Percentiles rank a stretch among this genome's conserved stretches.
These are phyloP conservation scores for Dendronephthya gigantea DNA, from an alignment of 64 coral and sea anemone species.

Conservation along the genomic window DNA sequence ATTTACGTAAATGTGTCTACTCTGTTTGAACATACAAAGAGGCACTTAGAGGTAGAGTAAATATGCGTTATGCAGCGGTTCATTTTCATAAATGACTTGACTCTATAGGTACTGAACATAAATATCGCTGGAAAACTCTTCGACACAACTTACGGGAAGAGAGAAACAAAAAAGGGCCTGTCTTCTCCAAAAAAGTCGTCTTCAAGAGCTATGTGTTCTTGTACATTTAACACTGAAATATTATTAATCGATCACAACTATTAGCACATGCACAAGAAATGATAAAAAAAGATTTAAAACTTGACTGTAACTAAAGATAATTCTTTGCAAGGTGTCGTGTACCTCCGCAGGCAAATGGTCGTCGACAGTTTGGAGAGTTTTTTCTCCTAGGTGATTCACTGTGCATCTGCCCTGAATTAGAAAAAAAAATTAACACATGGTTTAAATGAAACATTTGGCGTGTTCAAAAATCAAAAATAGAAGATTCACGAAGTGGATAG, in stretches of 20 bases:
- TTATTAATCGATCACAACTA: neutral
- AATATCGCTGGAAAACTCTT: too few relatives aligned
- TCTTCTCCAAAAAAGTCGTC: neutral
- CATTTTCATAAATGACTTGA: too few relatives aligned
- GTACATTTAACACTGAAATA: neutral
- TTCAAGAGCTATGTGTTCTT: neutral
- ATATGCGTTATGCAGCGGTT: too few relatives aligned
- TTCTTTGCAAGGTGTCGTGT: neutral
- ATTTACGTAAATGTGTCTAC: too few relatives aligned
- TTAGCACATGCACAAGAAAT: neutral
- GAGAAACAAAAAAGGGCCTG: neutral
- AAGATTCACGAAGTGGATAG: too few relatives aligned
- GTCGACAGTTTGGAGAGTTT: slow-evolving; percentile 42
- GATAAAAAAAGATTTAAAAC: neutral
- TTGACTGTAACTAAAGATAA: neutral
- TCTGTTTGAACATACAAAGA: too few relatives aligned
- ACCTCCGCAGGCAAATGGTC: slow-evolving; percentile 96
- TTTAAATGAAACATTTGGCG: neutral
- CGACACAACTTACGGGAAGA: neutral
- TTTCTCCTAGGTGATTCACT: slow-evolving; percentile 69
- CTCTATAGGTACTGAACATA: too few relatives aligned
- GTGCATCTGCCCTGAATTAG: slow-evolving; percentile 70
- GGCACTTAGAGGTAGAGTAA: too few relatives aligned
- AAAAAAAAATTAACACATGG: neutral
- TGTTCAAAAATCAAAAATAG: neutral